Base-by-base conservation (phyloP, 2,888 invertebrate genomes). In the Drosophila greeni region DNA sequence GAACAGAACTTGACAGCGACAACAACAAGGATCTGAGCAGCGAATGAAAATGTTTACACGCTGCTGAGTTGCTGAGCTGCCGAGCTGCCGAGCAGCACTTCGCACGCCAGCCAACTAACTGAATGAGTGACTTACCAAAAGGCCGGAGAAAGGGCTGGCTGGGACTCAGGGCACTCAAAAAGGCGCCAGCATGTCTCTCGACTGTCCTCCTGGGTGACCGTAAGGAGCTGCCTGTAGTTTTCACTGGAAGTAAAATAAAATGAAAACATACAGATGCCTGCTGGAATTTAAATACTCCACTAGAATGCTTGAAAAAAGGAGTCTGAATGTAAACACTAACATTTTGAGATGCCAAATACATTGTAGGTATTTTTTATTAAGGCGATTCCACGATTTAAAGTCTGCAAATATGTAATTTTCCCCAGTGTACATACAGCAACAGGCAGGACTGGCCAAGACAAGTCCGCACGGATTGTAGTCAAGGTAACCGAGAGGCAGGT, bases 41-140 rank as follows among this genome's bases (percentile, higher is more conserved):
- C 66, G 72, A 75, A 70, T 80, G 77, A 72, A 81, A 79, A 84
- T 84, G 84, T 84, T 84, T 79, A 79, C 84, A 76, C 80, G 70
- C 82, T 71, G 65, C 79, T 75, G 83, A 83, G 49, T 56, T 70
- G 59, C 56, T 56, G 55, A 23, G 43, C 52, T 56, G 47, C 48
- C 36, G 58, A 37, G 58, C 36, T 37, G 37, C 40, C 26, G 36
- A 65, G 70, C 72, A 65, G 70, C 72, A 79, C 70, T 70, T 72
- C 62, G 59, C 43, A 58, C 43, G 43, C 43, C 43, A 56, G 24
- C 59, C 31, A 59, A 58, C 45, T 47, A 47, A 31, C 66, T 48
- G 65, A 66, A 66, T 49, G 56, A 59, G 65, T 53, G 64, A 53
- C 40, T 64, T 53, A 18, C 31, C 52, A 11, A 40, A 51, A 34